Base-by-base conservation (phyloP, 2,113 vertebrate genomes). In the Caranx ignobilis region DNA sequence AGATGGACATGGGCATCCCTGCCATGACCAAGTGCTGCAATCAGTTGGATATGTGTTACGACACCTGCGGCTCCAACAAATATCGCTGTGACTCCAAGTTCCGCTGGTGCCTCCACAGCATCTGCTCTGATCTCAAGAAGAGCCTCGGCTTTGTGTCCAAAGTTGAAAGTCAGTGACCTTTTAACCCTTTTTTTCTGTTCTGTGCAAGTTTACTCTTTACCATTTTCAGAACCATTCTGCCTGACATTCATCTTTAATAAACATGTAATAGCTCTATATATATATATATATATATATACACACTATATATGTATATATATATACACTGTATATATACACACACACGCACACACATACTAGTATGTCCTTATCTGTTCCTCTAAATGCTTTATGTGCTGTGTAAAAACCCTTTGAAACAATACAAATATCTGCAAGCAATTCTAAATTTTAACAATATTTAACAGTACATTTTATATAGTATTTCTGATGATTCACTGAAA, bases 21-120 rank as follows among this genome's bases (percentile, higher is more conserved):
- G 98, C 98, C 79, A 99, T 99, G 97, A 99, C 98, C 75, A 99
- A 99, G 92, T 99, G 98, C 77, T 99, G 98, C 75, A 99, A 99
- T 75, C 97, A 99, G 94, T 90, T 99, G 91, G 98, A 99, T 0
- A 0, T 95, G 43, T 99, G 98, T 54, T 99, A 99, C 0, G 98
- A 99, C 88, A 99, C 96, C 13, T 99, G 98, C 0, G 98, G 98
- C 43, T 98, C 98, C 91, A 99, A 99, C 91, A 99, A 99, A 77
- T 99, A 99, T 67, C 97, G 97, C 79, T 99, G 98, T 0, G 98
- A 99, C 19, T 98, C 97, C 57, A 99, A 99, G 90, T 99, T 99
- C 93, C 98, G 98, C 75, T 99, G 97, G 97, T 99, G 98, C 81
- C 96, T 99, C 65, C 97, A 99, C 88, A 96, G 97, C 83, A 99